Conservation (phyloP, 1,140 invertebrate species). For the Leptinotarsa undecemlineata region DNA sequence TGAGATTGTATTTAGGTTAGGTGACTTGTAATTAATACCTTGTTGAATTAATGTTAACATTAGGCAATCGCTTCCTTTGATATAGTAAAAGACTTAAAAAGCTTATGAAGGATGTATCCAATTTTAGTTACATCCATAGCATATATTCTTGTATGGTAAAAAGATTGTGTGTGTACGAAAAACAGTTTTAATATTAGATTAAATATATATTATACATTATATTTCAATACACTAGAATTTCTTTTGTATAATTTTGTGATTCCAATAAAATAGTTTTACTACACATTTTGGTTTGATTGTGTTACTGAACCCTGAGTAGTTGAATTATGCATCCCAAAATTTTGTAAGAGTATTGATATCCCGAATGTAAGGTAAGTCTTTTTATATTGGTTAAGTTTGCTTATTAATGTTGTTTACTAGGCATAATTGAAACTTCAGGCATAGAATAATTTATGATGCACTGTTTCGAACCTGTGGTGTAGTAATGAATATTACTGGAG, state of each 20-base stretch:
- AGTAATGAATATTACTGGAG: too few relatives aligned
- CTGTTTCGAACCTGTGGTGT: too few relatives aligned
- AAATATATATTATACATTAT: slow-evolving; percentile 18
- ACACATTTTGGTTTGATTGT: too few relatives aligned
- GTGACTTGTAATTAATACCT: slow-evolving; percentile 14
- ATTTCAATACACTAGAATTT: slow-evolving; percentile 10
- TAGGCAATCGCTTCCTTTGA: slow-evolving; percentile 10
- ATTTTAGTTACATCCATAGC: slow-evolving; percentile 1
- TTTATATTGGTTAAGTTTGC: too few relatives aligned
- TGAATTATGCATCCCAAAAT: too few relatives aligned
- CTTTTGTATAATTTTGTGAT: slow-evolving; percentile 20
- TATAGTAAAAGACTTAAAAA: slow-evolving; percentile 4
- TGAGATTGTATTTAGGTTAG: slow-evolving; percentile 17
- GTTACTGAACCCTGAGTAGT: too few relatives aligned
- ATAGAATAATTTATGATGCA: too few relatives aligned
- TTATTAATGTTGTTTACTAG: too few relatives aligned
- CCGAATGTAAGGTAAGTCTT: too few relatives aligned
- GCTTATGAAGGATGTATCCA: slow-evolving; percentile 16
- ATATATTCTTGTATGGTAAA: slow-evolving; percentile 24
- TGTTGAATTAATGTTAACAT: slow-evolving; percentile 18
- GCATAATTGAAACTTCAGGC: too few relatives aligned
- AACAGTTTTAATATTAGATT: slow-evolving; percentile 13
- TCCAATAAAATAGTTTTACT: slow-evolving; percentile 4
- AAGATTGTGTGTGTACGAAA: slow-evolving; percentile 9
- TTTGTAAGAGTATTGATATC: too few relatives aligned